phyloP scores from a whole-genome alignment of 2,888 invertebrate genomes.

The Cancer borealis region DNA sequence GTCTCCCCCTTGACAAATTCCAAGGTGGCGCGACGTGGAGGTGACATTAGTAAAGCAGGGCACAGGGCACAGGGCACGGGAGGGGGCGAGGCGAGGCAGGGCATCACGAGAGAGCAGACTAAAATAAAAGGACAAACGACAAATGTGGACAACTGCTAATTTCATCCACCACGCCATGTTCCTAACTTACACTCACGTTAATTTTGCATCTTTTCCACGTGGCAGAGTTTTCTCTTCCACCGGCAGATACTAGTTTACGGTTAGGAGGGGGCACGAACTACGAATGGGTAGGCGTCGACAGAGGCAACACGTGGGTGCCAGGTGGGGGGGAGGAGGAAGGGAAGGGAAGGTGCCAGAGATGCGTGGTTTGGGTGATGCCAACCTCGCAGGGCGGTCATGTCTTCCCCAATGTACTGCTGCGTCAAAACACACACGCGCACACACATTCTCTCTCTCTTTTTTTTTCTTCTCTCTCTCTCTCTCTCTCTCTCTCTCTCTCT shows the following conservation, averaged over 20 bases:
- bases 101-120: background rate
- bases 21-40: background rate
- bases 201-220: background rate
- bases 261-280: background rate
- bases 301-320: conserved; percentile 5
- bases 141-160: background rate
- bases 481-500: conserved; percentile 43
- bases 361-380: conserved; percentile 31
- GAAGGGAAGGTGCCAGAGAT: background rate
- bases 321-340: background rate
- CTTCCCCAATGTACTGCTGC: background rate
- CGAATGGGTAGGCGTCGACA: background rate
- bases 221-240: background rate
- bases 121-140: background rate
- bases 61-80: background rate
- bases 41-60: background rate
- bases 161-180: background rate
- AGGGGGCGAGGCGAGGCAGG: background rate
- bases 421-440: background rate
- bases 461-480: conserved; percentile 49
- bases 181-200: background rate
- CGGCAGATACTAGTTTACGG: background rate
- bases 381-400: conserved; percentile 35
- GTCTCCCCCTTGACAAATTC: background rate
- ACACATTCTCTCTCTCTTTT: conserved; percentile 16